A percentile compares a stretch with the other conserved stretches of the same genome.
These are phyloP conservation scores for Erebia aethiops DNA, from an alignment of 2,888 invertebrate genomes.

Conservation along the genomic window DNA sequence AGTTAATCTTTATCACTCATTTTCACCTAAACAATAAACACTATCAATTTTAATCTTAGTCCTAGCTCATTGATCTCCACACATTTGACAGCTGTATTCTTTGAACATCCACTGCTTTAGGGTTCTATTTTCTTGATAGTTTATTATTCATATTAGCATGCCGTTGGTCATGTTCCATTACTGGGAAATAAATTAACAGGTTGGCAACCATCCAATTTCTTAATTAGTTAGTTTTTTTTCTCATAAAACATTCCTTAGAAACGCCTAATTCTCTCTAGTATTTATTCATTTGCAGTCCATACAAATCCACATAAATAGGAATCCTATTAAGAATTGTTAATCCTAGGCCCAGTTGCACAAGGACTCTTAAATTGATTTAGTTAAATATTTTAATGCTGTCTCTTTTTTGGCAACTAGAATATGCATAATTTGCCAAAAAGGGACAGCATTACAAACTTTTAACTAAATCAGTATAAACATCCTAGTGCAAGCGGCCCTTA, in stretches of 20 bases:
- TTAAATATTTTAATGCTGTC: too few species aligned
- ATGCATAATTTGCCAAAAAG: too few species aligned
- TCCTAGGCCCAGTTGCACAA: too few species aligned
- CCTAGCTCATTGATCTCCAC: not conserved
- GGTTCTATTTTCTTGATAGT: not conserved
- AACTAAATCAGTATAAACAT: too few species aligned
- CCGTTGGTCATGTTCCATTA: not conserved
- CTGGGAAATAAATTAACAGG: slow-evolving; percentile 15
- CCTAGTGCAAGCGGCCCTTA: too few species aligned
- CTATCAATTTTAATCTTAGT: slow-evolving; percentile 14
- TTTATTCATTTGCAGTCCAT: not conserved
- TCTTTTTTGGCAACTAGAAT: too few species aligned
- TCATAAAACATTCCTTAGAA: slow-evolving; percentile 17
- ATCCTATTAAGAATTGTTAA: too few species aligned
- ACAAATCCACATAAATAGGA: too few species aligned
- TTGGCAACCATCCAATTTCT: slow-evolving; percentile 34
- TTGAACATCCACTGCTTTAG: not conserved
- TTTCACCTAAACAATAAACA: slow-evolving; percentile 32
- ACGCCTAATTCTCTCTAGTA: not conserved
- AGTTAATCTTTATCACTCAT: slow-evolving; percentile 44
- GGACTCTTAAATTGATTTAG: too few species aligned
- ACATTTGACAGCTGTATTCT: not conserved
- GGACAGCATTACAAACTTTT: too few species aligned
- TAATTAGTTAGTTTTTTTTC: slow-evolving; percentile 32
- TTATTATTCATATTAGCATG: slow-evolving; percentile 8